Evolutionary conservation across 1,140 invertebrate genomes (phyloP), one percentile per base, ranked within the genome.

Genomic region (Chironomus striatipennis): DNA sequence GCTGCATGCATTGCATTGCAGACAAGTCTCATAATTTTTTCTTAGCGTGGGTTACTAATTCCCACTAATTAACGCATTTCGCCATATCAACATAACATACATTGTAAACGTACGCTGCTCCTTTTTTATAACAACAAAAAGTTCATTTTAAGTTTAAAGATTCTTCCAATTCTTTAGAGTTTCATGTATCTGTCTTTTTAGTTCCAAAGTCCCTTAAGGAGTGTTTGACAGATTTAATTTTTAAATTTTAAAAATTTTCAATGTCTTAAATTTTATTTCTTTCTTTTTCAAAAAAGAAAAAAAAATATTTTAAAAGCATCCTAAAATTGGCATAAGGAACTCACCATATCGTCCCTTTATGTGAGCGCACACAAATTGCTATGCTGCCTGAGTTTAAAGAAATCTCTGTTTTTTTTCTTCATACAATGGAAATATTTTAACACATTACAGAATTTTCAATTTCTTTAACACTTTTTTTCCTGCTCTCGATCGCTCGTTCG

Each of bases 61-160:
- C 20, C 65, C 20, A 20, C 65, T 70, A 70, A 70, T 70, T 70
- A 70, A 70, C 65, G 65, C 65, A 70, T 70, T 70, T 70, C 65
- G 65, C 65, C 65, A 70, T 21, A 21, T 18, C 65, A 20, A 34
- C 24, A 34, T 18, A 70, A 70, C 9, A 18, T 18, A 70, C 65
- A 70, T 70, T 18, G 20, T 70, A 70, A 18, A 10, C 65, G 9
- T 70, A 9, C 65, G 18, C 17, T 18, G n/a, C 17, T 20, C 65
- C 18, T 18, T 70, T n/a, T 18, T 18, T 20, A 10, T 70, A 20
- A 20, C 18, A 5, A 57, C n/a, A 47, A 47, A 47, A n/a, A n/a
- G 24, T 34, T 34, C 24, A 34, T 34, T 34, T 34, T 34, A 34
- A 34, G 24, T 5, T 34, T 2, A 34, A 34, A 34, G 47, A 57